These are phyloP conservation scores for Marmota monax DNA, from an alignment of 2,113 vertebrate genomes.

Conservation along the genomic window DNA sequence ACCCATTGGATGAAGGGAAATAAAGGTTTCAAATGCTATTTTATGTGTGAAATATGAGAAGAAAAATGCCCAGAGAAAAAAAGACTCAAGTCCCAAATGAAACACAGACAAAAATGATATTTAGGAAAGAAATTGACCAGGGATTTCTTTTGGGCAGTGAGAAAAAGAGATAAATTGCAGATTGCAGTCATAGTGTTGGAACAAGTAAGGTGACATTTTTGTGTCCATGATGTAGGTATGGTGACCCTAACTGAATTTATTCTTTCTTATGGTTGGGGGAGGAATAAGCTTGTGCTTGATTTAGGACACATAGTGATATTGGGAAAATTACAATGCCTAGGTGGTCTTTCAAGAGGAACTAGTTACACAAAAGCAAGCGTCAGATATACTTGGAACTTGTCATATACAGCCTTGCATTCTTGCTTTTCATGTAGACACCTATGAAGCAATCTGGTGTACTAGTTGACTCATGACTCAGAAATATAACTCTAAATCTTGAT, in stretches of 20 bases:
- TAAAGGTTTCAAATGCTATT: background rate
- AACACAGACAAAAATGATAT: background rate
- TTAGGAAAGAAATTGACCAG: background rate
- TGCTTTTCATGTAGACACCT: fast-evolving
- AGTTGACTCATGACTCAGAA: background rate
- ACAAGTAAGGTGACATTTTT: background rate
- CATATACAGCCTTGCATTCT: background rate
- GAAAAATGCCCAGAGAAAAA: background rate
- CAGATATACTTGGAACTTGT: background rate
- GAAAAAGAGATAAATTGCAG: background rate
- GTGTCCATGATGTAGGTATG: background rate
- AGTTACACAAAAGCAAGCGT: background rate
- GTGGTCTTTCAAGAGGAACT: background rate
- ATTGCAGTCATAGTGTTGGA: background rate
- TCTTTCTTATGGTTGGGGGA: background rate
- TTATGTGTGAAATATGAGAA: background rate
- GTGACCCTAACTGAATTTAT: background rate
- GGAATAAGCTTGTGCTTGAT: background rate
- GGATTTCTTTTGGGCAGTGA: background rate
- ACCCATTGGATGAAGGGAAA: background rate
- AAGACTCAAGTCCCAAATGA: background rate
- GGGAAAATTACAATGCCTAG: background rate
- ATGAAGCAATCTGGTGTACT: background rate
- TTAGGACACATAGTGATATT: background rate
- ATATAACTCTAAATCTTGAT: background rate